Conservation (phyloP, 2,797 vertebrate genomes). For the Myiotriccus ornatus region DNA sequence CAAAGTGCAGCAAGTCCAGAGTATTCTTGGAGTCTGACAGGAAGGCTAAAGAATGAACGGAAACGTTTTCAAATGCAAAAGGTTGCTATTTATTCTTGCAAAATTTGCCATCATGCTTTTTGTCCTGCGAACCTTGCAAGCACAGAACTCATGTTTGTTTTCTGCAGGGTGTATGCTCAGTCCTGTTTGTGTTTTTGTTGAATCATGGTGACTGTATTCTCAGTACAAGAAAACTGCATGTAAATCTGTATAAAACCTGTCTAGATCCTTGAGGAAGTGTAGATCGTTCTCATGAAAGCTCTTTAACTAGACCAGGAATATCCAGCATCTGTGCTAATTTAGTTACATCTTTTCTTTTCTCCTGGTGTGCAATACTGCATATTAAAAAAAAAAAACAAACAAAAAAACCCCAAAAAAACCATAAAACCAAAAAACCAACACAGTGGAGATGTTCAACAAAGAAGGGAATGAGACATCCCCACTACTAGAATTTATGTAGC, state of each 20-base stretch:
- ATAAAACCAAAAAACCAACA: neutral
- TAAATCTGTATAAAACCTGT: neutral
- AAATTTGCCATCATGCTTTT: slow-evolving; percentile 12
- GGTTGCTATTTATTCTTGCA: neutral
- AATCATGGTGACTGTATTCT: neutral
- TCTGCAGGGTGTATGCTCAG: neutral
- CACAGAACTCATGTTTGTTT: slow-evolving; percentile 17
- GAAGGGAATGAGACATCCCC: neutral
- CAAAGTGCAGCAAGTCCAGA: slow-evolving; percentile 34
- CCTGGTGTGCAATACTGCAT: neutral
- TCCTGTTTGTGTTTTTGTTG: neutral
- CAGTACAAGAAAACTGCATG: neutral
- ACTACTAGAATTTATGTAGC: neutral
- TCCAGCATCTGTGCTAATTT: neutral
- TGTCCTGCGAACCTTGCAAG: neutral
- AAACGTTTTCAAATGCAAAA: slow-evolving; percentile 36
- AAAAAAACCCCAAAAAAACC: neutral
- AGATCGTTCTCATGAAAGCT: neutral
- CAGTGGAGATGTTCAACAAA: neutral
- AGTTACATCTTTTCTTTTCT: neutral
- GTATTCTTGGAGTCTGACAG: slow-evolving; percentile 24
- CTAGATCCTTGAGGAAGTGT: neutral
- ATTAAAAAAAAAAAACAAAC: neutral
- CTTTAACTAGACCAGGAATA: neutral
- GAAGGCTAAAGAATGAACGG: neutral